A percentile compares a stretch with the other conserved stretches of the same genome.
Evolutionary conservation across 2,113 vertebrate genomes (phyloP).

Genomic region (Myrmecophaga tridactyla): DNA sequence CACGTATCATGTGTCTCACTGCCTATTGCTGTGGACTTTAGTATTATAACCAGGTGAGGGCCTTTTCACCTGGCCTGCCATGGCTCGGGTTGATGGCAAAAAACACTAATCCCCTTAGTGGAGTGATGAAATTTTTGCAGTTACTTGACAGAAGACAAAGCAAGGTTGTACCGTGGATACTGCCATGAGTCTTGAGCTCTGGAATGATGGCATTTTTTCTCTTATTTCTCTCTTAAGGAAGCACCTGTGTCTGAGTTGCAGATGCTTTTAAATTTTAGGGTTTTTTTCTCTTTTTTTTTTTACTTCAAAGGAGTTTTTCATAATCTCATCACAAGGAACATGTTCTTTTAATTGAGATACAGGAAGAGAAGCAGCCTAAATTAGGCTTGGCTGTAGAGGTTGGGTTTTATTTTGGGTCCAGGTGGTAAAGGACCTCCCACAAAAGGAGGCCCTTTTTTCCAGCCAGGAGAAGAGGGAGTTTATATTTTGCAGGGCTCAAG

Average conservation of each 20-base stretch:
- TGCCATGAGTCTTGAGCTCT: constrained; percentile 37
- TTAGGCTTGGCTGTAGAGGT: constrained; percentile 30
- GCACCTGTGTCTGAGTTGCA: constrained; percentile 54
- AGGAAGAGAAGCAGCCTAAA: constrained; percentile 30
- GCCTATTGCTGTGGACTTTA: constrained; percentile 47
- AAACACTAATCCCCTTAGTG: constrained; percentile 37
- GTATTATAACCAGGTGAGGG: constrained; percentile 32
- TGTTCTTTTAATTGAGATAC: constrained; percentile 57
- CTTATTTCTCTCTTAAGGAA: constrained; percentile 58
- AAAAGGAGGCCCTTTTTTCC: constrained; percentile 36
- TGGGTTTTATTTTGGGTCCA: too few species aligned
- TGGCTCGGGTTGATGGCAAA: constrained; percentile 51
- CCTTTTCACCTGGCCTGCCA: constrained; percentile 29
- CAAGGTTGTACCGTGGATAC: background rate
- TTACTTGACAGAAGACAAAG: constrained; percentile 40
- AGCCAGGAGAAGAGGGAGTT: constrained; percentile 18
- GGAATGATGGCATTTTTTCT: constrained; percentile 31
- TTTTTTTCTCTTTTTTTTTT: constrained; percentile 49
- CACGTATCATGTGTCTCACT: constrained; percentile 51
- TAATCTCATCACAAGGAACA: constrained; percentile 17
- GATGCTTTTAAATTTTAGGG: constrained; percentile 55
- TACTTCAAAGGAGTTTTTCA: constrained; percentile 63
- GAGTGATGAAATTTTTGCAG: constrained; percentile 23
- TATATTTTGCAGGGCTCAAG: background rate
- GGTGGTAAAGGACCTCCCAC: too few species aligned